Conservation (phyloP, 2,888 invertebrate species). For the Cancer borealis region DNA sequence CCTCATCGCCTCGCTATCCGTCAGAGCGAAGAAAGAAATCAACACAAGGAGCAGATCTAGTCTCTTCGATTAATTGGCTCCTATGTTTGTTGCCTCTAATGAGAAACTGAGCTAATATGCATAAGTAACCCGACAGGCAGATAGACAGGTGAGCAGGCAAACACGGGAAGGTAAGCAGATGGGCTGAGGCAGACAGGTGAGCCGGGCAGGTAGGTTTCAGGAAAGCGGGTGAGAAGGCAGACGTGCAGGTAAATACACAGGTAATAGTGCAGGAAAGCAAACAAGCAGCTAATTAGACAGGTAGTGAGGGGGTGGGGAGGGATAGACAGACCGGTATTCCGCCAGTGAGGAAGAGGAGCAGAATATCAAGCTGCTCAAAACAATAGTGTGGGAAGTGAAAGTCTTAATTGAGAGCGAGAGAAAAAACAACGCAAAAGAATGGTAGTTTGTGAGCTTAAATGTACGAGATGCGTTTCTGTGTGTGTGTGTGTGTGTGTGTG, state of each 20-base stretch:
- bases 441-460: conserved; percentile 1
- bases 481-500: conserved; percentile 29
- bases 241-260: conserved; percentile 38
- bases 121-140: conserved; percentile 43
- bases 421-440: neutral
- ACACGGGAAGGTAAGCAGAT: conserved; percentile 10
- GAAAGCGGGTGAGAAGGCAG: conserved; percentile 43
- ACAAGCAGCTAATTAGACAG: conserved; percentile 43
- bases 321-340: conserved; percentile 34
- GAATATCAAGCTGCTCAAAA: conserved; percentile 37
- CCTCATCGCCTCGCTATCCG: neutral
- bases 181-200: neutral
- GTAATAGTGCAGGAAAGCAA: conserved; percentile 35
- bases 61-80: conserved; percentile 35
- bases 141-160: conserved; percentile 26
- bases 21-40: neutral
- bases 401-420: neutral
- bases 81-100: conserved; percentile 22
- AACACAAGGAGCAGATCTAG: neutral
- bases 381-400: conserved; percentile 24
- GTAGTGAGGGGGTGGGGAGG: neutral
- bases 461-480: neutral
- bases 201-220: conserved; percentile 22
- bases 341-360: neutral
- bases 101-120: conserved; percentile 45